A percentile compares a stretch with the other conserved stretches of the same genome.
Evolutionary conservation across 2,113 vertebrate species (phyloP).

Genomic region (Brachypteracias leptosomus): DNA sequence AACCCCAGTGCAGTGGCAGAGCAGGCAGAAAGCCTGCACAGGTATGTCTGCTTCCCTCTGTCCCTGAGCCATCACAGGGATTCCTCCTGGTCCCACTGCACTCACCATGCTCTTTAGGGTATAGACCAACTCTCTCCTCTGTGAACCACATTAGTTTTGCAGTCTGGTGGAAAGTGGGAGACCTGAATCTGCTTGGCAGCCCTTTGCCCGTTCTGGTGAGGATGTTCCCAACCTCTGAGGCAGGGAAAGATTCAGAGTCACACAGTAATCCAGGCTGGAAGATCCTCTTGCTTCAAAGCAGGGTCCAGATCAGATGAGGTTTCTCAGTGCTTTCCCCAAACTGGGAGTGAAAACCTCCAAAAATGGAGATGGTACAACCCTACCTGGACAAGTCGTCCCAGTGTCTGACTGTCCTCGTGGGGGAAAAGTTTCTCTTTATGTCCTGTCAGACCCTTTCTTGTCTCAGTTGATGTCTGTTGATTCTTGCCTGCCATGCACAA

Average conservation of each 20-base stretch:
- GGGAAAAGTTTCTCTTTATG: not conserved
- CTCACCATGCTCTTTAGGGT: no score
- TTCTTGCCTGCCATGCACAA: not conserved
- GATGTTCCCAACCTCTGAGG: not conserved
- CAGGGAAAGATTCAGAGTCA: not conserved
- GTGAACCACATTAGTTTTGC: not conserved
- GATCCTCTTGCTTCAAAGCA: not conserved
- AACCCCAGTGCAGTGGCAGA: not conserved
- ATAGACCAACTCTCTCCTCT: not conserved
- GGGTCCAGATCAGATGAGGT: not conserved
- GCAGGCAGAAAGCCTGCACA: not conserved
- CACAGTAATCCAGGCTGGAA: not conserved
- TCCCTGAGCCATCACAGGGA: not conserved
- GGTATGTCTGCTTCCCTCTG: fast-evolving
- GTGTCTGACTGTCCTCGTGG: not conserved
- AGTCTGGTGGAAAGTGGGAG: not conserved
- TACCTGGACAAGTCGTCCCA: not conserved
- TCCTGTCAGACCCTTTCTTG: not conserved
- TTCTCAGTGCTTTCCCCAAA: not conserved
- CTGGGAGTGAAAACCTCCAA: not conserved
- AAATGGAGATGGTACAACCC: not conserved
- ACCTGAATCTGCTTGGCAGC: not conserved
- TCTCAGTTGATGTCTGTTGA: not conserved
- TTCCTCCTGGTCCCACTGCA: not conserved
- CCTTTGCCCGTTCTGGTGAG: not conserved